These are phyloP conservation scores for Meiosimyza decipiens DNA, from an alignment of 2,888 invertebrate species.

Conservation along the genomic window DNA sequence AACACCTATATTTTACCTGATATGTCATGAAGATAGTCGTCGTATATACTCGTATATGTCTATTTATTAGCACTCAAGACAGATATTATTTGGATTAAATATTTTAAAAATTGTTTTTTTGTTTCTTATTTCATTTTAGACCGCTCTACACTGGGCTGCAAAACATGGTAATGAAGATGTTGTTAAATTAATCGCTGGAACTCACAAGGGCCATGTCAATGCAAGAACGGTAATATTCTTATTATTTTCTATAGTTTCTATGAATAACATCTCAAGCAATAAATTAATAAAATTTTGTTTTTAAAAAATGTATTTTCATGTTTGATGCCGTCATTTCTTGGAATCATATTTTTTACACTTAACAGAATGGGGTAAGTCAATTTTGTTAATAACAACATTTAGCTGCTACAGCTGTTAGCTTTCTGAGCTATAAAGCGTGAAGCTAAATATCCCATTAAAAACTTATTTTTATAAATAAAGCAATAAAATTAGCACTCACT, in stretches of 20 bases:
- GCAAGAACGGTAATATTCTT: constrained; percentile 77
- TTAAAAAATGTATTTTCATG: constrained; percentile 13
- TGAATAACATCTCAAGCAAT: background rate
- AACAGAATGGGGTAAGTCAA: constrained; percentile 63
- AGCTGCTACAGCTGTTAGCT: background rate
- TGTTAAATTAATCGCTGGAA: constrained; percentile 92
- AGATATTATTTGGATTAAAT: background rate
- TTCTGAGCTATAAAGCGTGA: no score
- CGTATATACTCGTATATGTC: no score
- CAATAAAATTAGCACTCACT: no score
- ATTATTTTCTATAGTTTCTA: background rate
- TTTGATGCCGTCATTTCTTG: constrained; percentile 36
- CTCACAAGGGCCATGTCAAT: constrained; percentile 85
- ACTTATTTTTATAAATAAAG: no score
- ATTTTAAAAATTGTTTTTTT: background rate
- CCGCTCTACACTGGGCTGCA: constrained; percentile 96
- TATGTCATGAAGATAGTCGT: no score
- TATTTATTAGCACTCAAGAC: no score
- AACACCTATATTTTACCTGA: no score
- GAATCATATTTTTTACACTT: constrained; percentile 27
- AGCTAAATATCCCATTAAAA: no score
- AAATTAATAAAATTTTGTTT: constrained; percentile 20
- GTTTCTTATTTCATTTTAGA: constrained; percentile 72
- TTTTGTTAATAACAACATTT: constrained; percentile 1
- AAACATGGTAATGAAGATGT: constrained; percentile 93